Conservation (phyloP, 2,888 invertebrate species). For the Epinotia bilunana region DNA sequence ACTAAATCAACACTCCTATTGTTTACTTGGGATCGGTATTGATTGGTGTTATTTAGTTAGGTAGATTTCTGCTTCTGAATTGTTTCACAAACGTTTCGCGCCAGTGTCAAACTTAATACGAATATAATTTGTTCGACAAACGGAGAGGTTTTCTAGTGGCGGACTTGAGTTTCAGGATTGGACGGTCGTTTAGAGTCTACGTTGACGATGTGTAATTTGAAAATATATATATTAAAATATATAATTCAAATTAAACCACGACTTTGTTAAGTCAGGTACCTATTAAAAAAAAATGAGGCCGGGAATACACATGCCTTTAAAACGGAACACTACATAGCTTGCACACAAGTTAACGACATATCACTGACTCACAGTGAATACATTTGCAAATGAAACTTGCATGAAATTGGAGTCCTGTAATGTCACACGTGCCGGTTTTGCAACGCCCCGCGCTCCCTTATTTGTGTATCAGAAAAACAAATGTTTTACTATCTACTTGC, state of each 20-base stretch:
- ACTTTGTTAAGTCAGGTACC: background rate
- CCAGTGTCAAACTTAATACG: conserved; percentile 17
- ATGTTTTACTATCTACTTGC: no score
- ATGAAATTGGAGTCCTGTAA: no score
- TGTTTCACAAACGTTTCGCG: conserved; percentile 8
- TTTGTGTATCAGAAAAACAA: no score
- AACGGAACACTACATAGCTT: no score
- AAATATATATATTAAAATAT: no score
- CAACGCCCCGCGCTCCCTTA: no score
- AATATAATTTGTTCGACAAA: conserved; percentile 36
- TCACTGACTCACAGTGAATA: no score
- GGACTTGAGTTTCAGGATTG: conserved; percentile 26
- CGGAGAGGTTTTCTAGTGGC: conserved; percentile 28
- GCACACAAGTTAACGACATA: no score
- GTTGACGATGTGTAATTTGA: conserved; percentile 1
- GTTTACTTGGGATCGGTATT: conserved; percentile 12
- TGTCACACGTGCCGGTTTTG: no score
- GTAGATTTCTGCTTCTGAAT: conserved; percentile 6
- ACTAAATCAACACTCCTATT: conserved; percentile 1
- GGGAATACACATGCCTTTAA: no score
- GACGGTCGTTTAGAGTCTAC: conserved; percentile 22
- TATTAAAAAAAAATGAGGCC: no score
- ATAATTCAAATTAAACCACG: conserved; percentile 7
- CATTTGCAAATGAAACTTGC: no score
- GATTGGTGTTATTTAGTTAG: conserved; percentile 22